These are phyloP conservation scores for Neosalanx taihuensis DNA, from an alignment of 2,797 vertebrate species.

Conservation along the genomic window DNA sequence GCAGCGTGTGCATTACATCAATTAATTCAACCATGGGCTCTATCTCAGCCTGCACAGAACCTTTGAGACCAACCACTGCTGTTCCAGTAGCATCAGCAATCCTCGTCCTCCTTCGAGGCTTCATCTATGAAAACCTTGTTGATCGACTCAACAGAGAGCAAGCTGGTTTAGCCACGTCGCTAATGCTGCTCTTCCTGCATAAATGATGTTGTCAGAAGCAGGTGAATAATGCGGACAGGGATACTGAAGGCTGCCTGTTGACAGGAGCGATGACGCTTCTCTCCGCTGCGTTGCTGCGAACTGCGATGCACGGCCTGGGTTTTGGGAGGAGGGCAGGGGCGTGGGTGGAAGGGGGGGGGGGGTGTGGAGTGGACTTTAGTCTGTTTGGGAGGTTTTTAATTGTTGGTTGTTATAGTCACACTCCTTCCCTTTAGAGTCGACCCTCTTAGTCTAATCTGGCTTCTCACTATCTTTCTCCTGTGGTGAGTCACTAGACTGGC, in stretches of 20 bases:
- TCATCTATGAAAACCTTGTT: conserved; percentile 10
- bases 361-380: background rate
- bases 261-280: conserved; percentile 13
- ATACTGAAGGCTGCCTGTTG: conserved; percentile 18
- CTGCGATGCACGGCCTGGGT: conserved; percentile 9
- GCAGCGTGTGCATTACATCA: background rate
- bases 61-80: background rate
- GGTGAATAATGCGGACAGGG: conserved; percentile 41
- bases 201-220: conserved; percentile 42
- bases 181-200: conserved; percentile 30
- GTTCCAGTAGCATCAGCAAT: background rate
- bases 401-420: background rate
- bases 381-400: background rate
- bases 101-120: too few species aligned
- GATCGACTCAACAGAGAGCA: conserved; percentile 17
- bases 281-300: background rate
- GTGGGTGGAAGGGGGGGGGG: too few species aligned
- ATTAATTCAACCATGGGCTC: background rate
- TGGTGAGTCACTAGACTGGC: background rate
- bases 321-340: background rate
- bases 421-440: background rate
- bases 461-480: conserved; percentile 1
- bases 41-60: background rate
- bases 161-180: conserved; percentile 23
- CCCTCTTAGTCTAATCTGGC: background rate